phyloP scores from a whole-genome alignment of 2,113 vertebrate species.

The Mastomys natalensis region DNA sequence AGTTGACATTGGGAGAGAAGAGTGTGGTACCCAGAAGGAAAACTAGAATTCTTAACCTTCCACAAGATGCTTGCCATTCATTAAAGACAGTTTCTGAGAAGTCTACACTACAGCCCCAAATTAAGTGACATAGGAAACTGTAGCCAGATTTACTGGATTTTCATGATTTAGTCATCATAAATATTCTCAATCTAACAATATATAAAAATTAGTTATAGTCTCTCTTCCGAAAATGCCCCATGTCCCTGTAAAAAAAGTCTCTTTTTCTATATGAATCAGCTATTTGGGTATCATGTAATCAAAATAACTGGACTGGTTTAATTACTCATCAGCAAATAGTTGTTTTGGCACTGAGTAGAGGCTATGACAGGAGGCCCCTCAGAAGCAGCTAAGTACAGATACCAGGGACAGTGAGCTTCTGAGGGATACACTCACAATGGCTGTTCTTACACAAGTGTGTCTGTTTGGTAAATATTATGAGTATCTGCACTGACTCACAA shows the following conservation, averaged over 20 bases:
- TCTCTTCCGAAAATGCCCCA: not conserved
- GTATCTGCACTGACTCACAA: conserved; percentile 1
- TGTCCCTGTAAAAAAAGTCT: not conserved
- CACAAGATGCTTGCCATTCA: not conserved
- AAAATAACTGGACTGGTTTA: not conserved
- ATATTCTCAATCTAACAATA: not conserved
- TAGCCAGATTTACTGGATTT: not conserved
- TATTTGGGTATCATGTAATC: not conserved
- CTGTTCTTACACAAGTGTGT: not conserved
- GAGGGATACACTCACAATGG: not conserved
- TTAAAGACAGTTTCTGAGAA: not conserved
- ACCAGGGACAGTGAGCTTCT: not conserved
- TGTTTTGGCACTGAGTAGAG: conserved; percentile 6
- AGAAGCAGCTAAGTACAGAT: conserved; percentile 4
- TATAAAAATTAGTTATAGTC: conserved; percentile 11
- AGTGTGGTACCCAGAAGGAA: not conserved
- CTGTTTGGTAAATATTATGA: not conserved
- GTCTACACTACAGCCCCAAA: not conserved
- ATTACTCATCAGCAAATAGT: not conserved
- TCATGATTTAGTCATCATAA: not conserved
- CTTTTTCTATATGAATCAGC: conserved; percentile 17
- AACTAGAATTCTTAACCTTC: not conserved
- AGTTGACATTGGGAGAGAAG: not conserved
- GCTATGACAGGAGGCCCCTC: not conserved
- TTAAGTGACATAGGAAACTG: not conserved